Evolutionary conservation across 2,797 vertebrate species (phyloP).

Genomic region (Argyrosomus regius): DNA sequence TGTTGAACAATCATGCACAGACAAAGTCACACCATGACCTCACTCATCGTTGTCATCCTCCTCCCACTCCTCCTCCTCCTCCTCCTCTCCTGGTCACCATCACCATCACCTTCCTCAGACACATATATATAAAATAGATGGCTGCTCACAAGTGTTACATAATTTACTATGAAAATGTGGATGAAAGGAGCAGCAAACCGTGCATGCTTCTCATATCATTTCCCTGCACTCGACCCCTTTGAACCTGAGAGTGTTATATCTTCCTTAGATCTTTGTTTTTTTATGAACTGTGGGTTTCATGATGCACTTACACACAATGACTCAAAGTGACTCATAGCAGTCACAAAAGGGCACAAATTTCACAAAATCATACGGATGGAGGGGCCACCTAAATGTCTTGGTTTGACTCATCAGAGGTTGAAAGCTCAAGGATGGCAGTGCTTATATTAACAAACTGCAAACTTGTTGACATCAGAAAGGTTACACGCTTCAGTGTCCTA

Average conservation of each 20-base stretch:
- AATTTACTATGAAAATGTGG: conserved; percentile 9
- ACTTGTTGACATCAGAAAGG: conserved; percentile 70
- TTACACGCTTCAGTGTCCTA: conserved; percentile 45
- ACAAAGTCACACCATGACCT: conserved; percentile 59
- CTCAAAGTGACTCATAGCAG: conserved; percentile 59
- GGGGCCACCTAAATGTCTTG: conserved; percentile 14
- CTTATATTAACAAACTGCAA: conserved; percentile 36
- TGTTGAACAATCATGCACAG: conserved; percentile 37
- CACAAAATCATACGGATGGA: conserved; percentile 16
- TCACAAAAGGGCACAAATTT: conserved; percentile 42
- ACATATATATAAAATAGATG: not conserved
- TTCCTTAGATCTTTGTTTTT: conserved; percentile 36
- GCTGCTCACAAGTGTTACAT: conserved; percentile 13
- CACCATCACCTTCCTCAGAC: conserved; percentile 8
- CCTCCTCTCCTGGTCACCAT: conserved; percentile 40
- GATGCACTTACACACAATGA: conserved; percentile 42
- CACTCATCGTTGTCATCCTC: conserved; percentile 45
- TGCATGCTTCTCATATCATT: not conserved
- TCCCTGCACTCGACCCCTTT: not conserved
- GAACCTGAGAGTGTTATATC: conserved; percentile 11
- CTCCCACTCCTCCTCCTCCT: conserved; percentile 29
- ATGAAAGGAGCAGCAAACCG: conserved; percentile 4
- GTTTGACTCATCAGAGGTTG: conserved; percentile 43
- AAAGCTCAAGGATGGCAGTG: conserved; percentile 13
- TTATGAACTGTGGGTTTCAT: conserved; percentile 25